Conservation (phyloP, 2,113 vertebrate genomes). For the Salvelinus namaycush region DNA sequence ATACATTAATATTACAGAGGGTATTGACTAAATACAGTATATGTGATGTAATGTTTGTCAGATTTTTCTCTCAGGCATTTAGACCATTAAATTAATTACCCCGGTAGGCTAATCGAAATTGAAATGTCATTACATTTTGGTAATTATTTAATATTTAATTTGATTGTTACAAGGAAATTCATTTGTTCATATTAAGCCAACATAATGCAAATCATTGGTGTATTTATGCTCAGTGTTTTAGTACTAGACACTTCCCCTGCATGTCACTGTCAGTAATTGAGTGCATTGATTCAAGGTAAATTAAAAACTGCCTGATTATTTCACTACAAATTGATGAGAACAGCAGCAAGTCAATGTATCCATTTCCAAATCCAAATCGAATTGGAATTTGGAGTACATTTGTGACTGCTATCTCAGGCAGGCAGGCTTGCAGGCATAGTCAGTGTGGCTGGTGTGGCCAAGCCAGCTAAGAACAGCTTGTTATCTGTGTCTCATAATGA, state of each 20-base stretch:
- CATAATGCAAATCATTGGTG: conserved; percentile 1
- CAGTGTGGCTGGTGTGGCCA: conserved; percentile 12
- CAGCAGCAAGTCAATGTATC: conserved; percentile 60
- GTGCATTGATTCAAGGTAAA: conserved; percentile 47
- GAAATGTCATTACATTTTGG: not conserved
- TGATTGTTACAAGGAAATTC: conserved; percentile 37
- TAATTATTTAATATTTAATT: conserved; percentile 3
- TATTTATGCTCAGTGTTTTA: not conserved
- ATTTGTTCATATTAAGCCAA: conserved; percentile 37
- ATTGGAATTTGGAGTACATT: conserved; percentile 60
- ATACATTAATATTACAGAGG: not conserved
- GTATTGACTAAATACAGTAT: not conserved
- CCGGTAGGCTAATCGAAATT: not conserved
- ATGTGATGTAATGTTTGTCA: not conserved
- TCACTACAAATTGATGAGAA: conserved; percentile 54
- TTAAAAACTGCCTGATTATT: conserved; percentile 52
- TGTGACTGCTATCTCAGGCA: conserved; percentile 24
- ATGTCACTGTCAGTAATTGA: conserved; percentile 8
- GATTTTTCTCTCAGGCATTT: too few species aligned
- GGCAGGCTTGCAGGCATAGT: conserved; percentile 45
- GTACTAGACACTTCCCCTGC: not conserved
- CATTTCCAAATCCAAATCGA: conserved; percentile 59
- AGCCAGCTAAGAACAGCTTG: conserved; percentile 32
- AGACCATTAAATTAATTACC: not conserved
- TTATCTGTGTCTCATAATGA: conserved; percentile 60